Evolutionary conservation across 2,113 vertebrate genomes (phyloP).

Genomic region (Eulemur macaco): DNA sequence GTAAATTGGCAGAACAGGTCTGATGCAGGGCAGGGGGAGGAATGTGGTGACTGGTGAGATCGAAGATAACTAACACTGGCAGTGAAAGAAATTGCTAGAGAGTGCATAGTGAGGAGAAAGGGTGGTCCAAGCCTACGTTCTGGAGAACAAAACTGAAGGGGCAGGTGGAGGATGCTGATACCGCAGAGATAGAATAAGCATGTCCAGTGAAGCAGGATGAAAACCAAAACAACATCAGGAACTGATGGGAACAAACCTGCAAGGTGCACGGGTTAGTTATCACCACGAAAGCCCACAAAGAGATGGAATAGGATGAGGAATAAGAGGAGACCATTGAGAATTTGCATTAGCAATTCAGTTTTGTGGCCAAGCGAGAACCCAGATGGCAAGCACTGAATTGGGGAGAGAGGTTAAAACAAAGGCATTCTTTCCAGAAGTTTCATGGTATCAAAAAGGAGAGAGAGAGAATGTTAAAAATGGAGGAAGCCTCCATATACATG

Average conservation of each 20-base stretch:
- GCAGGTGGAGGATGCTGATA: neutral
- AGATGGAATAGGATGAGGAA: neutral
- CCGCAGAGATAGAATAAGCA: neutral
- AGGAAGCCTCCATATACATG: neutral
- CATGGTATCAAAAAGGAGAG: neutral
- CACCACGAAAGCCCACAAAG: neutral
- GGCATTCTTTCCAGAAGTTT: neutral
- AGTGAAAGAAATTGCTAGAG: neutral
- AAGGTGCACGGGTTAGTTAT: neutral
- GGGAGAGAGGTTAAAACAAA: neutral
- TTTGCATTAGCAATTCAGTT: neutral
- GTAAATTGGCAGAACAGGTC: neutral
- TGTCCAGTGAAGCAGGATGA: neutral
- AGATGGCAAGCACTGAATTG: neutral
- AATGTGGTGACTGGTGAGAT: neutral
- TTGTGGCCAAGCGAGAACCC: neutral
- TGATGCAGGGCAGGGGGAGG: neutral
- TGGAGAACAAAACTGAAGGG: neutral
- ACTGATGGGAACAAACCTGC: neutral
- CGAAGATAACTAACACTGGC: neutral
- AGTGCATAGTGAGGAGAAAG: neutral
- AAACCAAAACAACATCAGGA: neutral
- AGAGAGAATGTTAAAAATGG: neutral
- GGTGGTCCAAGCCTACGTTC: neutral
- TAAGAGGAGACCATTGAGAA: neutral